These are phyloP conservation scores for Leptinotarsa tumamoca DNA, from an alignment of 2,888 invertebrate species.

Conservation along the genomic window DNA sequence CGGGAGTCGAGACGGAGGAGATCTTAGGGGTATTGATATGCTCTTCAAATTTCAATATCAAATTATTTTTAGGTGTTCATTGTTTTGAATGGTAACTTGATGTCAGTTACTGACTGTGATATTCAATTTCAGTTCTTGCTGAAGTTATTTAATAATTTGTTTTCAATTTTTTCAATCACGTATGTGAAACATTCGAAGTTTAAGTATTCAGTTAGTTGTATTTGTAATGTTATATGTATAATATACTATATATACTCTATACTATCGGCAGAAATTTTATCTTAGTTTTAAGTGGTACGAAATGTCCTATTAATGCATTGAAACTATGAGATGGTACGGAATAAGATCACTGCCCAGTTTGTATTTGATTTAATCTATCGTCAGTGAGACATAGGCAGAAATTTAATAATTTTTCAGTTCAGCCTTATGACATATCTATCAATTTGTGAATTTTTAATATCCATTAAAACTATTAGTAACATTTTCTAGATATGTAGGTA, in stretches of 20 bases:
- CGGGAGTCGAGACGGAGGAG: too few relatives aligned
- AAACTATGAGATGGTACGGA: slow-evolving; percentile 5
- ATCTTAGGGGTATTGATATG: too few relatives aligned
- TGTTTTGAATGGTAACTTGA: background rate
- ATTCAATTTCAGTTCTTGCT: background rate
- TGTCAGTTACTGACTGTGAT: slow-evolving; percentile 5
- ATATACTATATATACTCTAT: background rate
- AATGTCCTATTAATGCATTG: slow-evolving; percentile 12
- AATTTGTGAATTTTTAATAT: background rate
- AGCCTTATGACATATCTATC: slow-evolving; percentile 13
- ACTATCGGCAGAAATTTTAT: slow-evolving; percentile 20
- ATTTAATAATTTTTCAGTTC: slow-evolving; percentile 14
- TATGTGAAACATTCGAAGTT: background rate
- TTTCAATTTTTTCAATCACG: background rate
- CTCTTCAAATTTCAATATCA: background rate
- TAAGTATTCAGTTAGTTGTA: slow-evolving; percentile 6
- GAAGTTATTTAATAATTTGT: background rate
- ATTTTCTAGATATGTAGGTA: background rate
- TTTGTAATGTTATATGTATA: slow-evolving; percentile 11
- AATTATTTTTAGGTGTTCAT: background rate
- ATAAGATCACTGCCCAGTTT: slow-evolving; percentile 13
- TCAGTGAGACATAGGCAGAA: slow-evolving; percentile 8
- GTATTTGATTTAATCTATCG: background rate
- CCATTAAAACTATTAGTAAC: background rate
- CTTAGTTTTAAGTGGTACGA: slow-evolving; percentile 4